phyloP scores from a whole-genome alignment of 2,797 vertebrate genomes.

The Syngnathus rostellatus region DNA sequence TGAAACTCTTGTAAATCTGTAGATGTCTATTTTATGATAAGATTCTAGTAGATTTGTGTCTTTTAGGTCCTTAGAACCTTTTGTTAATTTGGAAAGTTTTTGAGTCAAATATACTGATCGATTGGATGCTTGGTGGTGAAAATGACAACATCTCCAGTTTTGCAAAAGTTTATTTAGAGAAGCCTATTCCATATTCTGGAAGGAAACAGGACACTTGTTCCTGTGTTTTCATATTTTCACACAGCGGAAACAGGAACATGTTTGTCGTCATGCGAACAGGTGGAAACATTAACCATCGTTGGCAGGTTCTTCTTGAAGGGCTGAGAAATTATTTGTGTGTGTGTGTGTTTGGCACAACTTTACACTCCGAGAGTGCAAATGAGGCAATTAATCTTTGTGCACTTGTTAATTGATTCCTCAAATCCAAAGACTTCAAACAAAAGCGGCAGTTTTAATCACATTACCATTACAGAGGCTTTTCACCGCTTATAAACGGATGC shows the following conservation, averaged over 20 bases:
- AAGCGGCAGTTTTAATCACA: constrained; percentile 46
- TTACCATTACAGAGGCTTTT: constrained; percentile 24
- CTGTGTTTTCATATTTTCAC: neutral
- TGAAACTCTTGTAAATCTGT: no score
- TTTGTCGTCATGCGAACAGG: constrained; percentile 54
- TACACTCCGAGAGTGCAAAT: constrained; percentile 37
- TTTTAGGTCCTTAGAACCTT: no score
- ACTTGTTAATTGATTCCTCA: constrained; percentile 59
- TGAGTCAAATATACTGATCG: no score
- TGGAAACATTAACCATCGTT: constrained; percentile 57
- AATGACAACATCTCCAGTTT: neutral
- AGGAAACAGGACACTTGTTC: neutral
- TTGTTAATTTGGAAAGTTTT: no score
- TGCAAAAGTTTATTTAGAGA: neutral
- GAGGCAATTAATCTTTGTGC: constrained; percentile 32
- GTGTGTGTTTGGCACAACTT: constrained; percentile 1
- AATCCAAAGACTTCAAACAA: constrained; percentile 64
- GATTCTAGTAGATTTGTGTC: no score
- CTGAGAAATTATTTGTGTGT: constrained; percentile 32
- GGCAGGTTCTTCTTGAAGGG: constrained; percentile 54
- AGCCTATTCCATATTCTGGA: neutral
- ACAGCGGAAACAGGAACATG: constrained; percentile 18
- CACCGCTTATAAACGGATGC: neutral
- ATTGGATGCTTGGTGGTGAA: no score
- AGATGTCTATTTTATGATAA: no score